Conservation (phyloP, 2,797 vertebrate genomes). For the Gastrophryne carolinensis region DNA sequence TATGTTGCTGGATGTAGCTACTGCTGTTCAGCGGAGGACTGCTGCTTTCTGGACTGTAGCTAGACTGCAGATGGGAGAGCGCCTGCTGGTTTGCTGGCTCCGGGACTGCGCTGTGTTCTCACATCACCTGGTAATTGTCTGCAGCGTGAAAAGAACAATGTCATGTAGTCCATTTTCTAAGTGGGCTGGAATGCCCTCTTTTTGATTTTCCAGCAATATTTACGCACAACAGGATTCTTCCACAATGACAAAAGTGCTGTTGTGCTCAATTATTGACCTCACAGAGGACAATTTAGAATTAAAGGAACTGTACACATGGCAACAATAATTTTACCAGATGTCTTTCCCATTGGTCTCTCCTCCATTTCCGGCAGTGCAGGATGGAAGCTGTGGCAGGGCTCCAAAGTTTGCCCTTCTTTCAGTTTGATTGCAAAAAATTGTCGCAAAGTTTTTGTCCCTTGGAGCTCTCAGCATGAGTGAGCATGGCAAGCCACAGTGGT, state of each 20-base stretch:
- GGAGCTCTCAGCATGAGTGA: too few relatives aligned
- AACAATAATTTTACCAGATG: too few relatives aligned
- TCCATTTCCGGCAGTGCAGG: too few relatives aligned
- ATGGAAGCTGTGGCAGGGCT: too few relatives aligned
- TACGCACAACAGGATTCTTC: not conserved
- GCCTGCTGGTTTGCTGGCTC: conserved; percentile 27
- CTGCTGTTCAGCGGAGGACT: conserved; percentile 1
- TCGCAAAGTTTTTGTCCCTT: too few relatives aligned
- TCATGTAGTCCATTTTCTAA: not conserved
- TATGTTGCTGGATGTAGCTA: conserved; percentile 6
- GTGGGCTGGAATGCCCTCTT: not conserved
- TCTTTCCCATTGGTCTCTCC: too few relatives aligned
- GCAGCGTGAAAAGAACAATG: conserved; percentile 17
- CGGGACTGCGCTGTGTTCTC: conserved; percentile 6
- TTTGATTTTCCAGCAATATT: not conserved
- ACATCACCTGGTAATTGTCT: conserved; percentile 30
- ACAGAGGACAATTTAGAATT: not conserved
- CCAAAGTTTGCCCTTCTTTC: too few relatives aligned
- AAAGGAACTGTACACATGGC: too few relatives aligned
- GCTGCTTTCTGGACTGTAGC: conserved; percentile 17
- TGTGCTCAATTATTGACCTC: not conserved
- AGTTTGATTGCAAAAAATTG: too few relatives aligned
- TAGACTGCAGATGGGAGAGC: conserved; percentile 27
- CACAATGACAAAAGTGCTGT: not conserved
- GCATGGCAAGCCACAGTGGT: too few relatives aligned